phyloP scores from a whole-genome alignment of 2,888 invertebrate genomes.

The Odontocerum albicorne region DNA sequence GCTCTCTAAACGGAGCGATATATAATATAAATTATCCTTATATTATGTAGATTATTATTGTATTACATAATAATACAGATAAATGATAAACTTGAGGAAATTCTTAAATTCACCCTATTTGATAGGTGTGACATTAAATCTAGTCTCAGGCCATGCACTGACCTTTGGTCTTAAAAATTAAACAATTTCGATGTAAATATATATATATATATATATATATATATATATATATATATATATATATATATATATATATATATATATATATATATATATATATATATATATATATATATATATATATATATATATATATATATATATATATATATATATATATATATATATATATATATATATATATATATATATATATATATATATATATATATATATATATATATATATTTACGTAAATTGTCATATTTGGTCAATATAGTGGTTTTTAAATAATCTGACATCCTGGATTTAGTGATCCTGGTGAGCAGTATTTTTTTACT shows the following conservation, averaged over 20 bases:
- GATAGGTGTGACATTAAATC: too few relatives aligned
- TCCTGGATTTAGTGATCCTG: too few relatives aligned
- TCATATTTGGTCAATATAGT: too few relatives aligned
- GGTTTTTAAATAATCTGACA: too few relatives aligned
- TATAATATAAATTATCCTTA: too few relatives aligned
- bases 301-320: background rate
- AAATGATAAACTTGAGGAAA: too few relatives aligned
- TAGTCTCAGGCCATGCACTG: too few relatives aligned
- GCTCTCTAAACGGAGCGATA: too few relatives aligned
- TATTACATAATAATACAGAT: too few relatives aligned
- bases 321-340: background rate
- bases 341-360: background rate
- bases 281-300: background rate
- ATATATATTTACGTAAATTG: background rate
- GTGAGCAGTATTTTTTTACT: too few relatives aligned
- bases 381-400: background rate
- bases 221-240: background rate
- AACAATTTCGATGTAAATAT: background rate
- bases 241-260: background rate
- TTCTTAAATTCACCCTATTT: too few relatives aligned
- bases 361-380: background rate
- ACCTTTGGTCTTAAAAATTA: background rate
- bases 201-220: background rate
- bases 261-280: background rate
- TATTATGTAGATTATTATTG: too few relatives aligned